These are phyloP conservation scores for Lasioglossum oenotherae DNA, from an alignment of 2,888 invertebrate species.

Conservation along the genomic window DNA sequence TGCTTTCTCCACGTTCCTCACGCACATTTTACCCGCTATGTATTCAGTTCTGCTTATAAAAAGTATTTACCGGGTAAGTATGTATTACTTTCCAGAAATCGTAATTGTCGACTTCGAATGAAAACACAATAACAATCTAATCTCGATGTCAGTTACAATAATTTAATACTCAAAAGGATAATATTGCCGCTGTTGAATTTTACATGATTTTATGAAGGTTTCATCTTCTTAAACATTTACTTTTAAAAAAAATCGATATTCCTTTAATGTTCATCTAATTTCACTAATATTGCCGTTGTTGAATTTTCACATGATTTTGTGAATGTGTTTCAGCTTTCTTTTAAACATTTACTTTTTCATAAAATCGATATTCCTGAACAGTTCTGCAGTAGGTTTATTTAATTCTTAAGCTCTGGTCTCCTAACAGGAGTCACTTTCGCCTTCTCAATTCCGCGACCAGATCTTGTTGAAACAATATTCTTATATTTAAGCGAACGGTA, in stretches of 20 bases:
- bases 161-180: neutral
- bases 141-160: neutral
- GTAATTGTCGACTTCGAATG: neutral
- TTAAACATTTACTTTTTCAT: no score
- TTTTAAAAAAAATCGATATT: no score
- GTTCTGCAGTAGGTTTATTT: neutral
- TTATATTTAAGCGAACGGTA: neutral
- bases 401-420: neutral
- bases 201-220: neutral
- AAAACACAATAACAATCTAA: neutral
- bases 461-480: neutral
- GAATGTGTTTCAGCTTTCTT: neutral
- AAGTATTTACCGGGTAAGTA: neutral
- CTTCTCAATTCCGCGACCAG: neutral
- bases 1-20: neutral
- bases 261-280: no score
- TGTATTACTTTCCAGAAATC: neutral
- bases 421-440: neutral
- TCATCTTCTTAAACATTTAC: neutral
- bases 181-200: neutral
- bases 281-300: neutral
- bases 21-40: neutral
- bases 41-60: neutral
- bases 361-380: no score
- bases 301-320: neutral